A percentile compares a stretch with the other conserved stretches of the same genome.
These are phyloP conservation scores for Bufotes viridis DNA, from an alignment of 2,797 vertebrate species.

Conservation along the genomic window DNA sequence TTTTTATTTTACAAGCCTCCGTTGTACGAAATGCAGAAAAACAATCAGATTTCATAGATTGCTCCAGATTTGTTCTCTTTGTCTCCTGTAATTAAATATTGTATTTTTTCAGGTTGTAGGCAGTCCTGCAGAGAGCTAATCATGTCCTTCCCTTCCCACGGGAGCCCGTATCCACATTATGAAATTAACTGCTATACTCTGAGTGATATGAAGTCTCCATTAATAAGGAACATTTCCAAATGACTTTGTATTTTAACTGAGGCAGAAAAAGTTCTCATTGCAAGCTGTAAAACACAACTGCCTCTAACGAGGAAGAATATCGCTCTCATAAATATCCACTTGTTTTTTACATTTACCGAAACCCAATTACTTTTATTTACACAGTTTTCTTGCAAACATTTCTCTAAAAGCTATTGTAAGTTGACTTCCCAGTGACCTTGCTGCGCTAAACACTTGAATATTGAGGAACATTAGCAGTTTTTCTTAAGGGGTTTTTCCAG, in stretches of 20 bases:
- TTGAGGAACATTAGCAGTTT: not conserved
- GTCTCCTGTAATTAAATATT: conserved; percentile 57
- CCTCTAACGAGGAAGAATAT: conserved; percentile 43
- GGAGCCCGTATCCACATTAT: conserved; percentile 50
- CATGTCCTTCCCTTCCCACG: conserved; percentile 41
- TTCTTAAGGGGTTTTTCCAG: not conserved
- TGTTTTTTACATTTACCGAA: conserved; percentile 39
- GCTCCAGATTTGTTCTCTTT: conserved; percentile 34
- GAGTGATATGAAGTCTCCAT: conserved; percentile 50
- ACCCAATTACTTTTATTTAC: conserved; percentile 22
- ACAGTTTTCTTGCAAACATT: not conserved
- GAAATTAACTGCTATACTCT: conserved; percentile 48
- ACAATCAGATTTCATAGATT: conserved; percentile 46
- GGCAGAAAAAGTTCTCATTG: conserved; percentile 30
- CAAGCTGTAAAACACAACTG: conserved; percentile 46
- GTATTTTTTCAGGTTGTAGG: conserved; percentile 46
- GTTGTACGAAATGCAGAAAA: conserved; percentile 15
- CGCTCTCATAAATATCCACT: conserved; percentile 24
- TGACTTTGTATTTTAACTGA: conserved; percentile 40
- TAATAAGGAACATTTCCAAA: conserved; percentile 54
- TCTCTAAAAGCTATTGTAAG: not conserved
- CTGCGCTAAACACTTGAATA: not conserved
- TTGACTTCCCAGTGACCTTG: not conserved
- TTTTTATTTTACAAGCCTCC: not conserved
- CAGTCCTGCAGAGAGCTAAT: conserved; percentile 55